A percentile compares a stretch with the other conserved stretches of the same genome.
These are phyloP conservation scores for Tenthredo notha DNA, from an alignment of 2,888 invertebrate genomes.

Conservation along the genomic window DNA sequence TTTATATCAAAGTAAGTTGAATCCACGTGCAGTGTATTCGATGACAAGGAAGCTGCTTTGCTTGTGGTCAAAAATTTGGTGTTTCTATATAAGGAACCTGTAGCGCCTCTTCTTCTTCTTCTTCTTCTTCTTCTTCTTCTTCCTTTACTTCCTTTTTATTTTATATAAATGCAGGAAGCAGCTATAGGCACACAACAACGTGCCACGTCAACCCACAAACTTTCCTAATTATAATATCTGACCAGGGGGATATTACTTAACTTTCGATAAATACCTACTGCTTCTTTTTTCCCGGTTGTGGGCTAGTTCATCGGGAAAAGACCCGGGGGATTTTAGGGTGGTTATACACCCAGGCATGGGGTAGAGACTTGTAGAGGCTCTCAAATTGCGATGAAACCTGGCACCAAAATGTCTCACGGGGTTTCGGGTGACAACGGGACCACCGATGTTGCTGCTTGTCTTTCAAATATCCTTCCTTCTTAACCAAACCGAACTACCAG, in stretches of 20 bases:
- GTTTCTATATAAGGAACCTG: not conserved
- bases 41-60: constrained; percentile 42
- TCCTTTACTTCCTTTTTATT: no score
- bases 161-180: not conserved
- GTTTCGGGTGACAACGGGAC: constrained; percentile 77
- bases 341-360: constrained; percentile 15
- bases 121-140: no score
- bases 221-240: constrained; percentile 42
- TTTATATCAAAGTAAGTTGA: constrained; percentile 36
- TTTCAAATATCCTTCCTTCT: constrained; percentile 56
- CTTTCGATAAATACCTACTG: constrained; percentile 50
- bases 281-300: not conserved
- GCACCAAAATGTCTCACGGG: constrained; percentile 72
- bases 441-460: constrained; percentile 74
- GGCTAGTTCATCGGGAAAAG: constrained; percentile 24
- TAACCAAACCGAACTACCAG: constrained; percentile 36
- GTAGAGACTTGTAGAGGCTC: constrained; percentile 61
- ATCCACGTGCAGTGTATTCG: constrained; percentile 35
- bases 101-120: constrained; percentile 20
- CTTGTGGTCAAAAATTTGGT: constrained; percentile 17
- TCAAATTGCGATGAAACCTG: constrained; percentile 78
- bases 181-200: not conserved
- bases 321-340: constrained; percentile 39
- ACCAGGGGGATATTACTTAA: constrained; percentile 42
- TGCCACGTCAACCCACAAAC: constrained; percentile 10